Percentiles rank a stretch among this genome's conserved stretches.
phyloP scores from a whole-genome alignment of 2,888 invertebrate species.

The Deladenus siricidicola region DNA sequence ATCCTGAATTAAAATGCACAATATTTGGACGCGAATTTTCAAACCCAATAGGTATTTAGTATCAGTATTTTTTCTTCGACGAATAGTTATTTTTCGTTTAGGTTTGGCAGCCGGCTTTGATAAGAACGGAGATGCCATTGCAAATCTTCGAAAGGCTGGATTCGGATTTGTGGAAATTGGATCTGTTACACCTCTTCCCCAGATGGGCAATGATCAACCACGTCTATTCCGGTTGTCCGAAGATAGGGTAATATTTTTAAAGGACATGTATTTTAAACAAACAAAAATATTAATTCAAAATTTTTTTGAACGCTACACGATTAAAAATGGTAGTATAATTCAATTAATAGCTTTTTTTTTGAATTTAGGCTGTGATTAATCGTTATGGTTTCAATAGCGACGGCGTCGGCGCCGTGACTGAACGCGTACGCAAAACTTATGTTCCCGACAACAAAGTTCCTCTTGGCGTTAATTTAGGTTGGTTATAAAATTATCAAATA shows the following conservation, averaged over 20 bases:
- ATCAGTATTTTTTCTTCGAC: too few species aligned
- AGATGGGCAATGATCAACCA: constrained; percentile 83
- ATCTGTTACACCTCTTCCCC: constrained; percentile 80
- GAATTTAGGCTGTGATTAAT: constrained; percentile 45
- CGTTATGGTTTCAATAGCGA: constrained; percentile 87
- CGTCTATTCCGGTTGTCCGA: constrained; percentile 77
- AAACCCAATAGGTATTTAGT: constrained; percentile 67
- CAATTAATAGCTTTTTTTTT: too few species aligned
- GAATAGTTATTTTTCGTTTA: constrained; percentile 15
- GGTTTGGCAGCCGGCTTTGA: constrained; percentile 99
- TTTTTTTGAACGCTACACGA: not conserved
- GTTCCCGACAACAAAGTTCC: constrained; percentile 22
- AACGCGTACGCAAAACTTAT: constrained; percentile 33
- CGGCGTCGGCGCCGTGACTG: constrained; percentile 63
- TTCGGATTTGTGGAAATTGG: constrained; percentile 91
- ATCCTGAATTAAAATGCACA: constrained; percentile 39
- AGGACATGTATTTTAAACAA: too few species aligned
- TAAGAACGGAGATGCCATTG: constrained; percentile 84
- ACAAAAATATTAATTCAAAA: not conserved
- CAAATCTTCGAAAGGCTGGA: constrained; percentile 72
- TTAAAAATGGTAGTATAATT: not conserved
- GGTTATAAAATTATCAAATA: not conserved
- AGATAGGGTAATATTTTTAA: constrained; percentile 70
- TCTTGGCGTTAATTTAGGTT: constrained; percentile 84
- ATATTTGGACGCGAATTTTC: constrained; percentile 61